Base-by-base conservation (phyloP, 2,113 vertebrate genomes). In the Nothobranchius kuhntae region DNA sequence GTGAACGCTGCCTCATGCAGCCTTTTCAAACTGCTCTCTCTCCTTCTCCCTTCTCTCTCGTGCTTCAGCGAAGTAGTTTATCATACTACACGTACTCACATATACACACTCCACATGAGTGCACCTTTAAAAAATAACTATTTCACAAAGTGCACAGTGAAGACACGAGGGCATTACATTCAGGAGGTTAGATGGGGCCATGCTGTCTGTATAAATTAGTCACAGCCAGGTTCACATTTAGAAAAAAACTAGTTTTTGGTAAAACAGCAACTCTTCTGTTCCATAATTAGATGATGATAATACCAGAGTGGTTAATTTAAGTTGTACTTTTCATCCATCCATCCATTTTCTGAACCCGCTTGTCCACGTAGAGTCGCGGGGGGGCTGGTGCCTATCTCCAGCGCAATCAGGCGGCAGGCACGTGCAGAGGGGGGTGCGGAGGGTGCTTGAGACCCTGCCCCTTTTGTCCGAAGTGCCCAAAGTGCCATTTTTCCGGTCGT, bases 1-100 rank as follows among this genome's bases (percentile, higher is more conserved):
- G 17, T 54, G 61, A 81, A 70, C 61, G 42, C 44, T n/a, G 72
- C 11, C 26, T 58, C 67, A 70, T 69, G 72, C 70, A 71, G 26
- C 53, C 26, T 40, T n/a, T 55, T 52, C 65, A n/a, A 24, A 54
- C 56, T 35, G 0, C 15, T 24, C 61, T 12, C 44, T 45, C 44
- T 9, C 42, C 11, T 10, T 9, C 42, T 44, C 44, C 40, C 11
- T 11, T 45, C 44, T 45, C 44, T 55, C 26, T 69, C 44, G 30
- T 53, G 15, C 13, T 62, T 63, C 70, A 46, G 47, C 9, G 6
- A 21, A 6, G 53, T 9, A 38, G 14, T 64, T 75, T 53, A 40
- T 78, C 64, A 61, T 52, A 38, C 14, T 45, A 13, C 42, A 10
- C 54, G n/a, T 54, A 46, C 56, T 55, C 17, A 1, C 5, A 45